Evolutionary conservation across 2,888 invertebrate species (phyloP).

Genomic region (Idaea dimidiata): DNA sequence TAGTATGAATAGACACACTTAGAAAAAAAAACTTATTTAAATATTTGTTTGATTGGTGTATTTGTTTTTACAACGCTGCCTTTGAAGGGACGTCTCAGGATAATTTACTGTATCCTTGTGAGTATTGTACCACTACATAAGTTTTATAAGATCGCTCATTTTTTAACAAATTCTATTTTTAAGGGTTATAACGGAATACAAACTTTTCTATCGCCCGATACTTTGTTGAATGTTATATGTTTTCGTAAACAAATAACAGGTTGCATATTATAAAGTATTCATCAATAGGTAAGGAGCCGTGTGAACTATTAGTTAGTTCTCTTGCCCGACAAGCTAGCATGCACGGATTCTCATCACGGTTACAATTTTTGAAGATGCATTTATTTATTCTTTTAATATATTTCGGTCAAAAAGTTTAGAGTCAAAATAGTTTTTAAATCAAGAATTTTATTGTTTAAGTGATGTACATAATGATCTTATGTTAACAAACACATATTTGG

Average conservation of each 20-base stretch:
- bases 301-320: no score
- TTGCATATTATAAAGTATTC: not conserved
- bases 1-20: no score
- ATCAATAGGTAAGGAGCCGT: not conserved
- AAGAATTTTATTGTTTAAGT: no score
- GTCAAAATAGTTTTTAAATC: no score
- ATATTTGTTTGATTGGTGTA: slow-evolving; percentile 27
- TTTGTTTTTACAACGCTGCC: slow-evolving; percentile 54
- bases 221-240: not conserved
- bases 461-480: no score
- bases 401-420: no score
- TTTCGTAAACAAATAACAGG: not conserved
- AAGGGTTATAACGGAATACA: not conserved
- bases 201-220: not conserved
- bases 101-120: slow-evolving; percentile 83
- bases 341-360: no score
- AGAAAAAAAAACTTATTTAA: slow-evolving; percentile 15
- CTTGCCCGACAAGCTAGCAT: no score
- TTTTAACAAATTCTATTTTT: not conserved
- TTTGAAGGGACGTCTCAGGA: slow-evolving; percentile 82
- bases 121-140: slow-evolving; percentile 57
- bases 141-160: slow-evolving; percentile 17
- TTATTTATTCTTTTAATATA: no score
- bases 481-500: no score
- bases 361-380: no score